phyloP scores from a whole-genome alignment of 1,140 invertebrate species.

The Piezodorus guildinii region DNA sequence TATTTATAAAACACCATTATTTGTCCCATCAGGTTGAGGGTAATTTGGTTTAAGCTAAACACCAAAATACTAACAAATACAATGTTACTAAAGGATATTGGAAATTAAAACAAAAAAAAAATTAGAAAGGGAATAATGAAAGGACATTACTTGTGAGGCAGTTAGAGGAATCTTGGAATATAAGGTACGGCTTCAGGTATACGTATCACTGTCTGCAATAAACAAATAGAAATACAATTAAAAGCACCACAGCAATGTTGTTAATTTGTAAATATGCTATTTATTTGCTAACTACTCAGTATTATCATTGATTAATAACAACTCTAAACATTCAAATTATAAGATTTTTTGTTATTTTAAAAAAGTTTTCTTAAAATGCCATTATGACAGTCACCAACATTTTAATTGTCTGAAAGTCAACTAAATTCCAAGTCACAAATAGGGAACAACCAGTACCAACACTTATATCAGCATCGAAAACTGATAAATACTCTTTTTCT shows the following conservation, averaged over 20 bases:
- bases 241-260: too few relatives aligned
- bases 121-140: not conserved
- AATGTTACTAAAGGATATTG: not conserved
- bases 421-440: too few relatives aligned
- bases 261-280: too few relatives aligned
- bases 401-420: too few relatives aligned
- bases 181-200: conserved; percentile 5
- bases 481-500: too few relatives aligned
- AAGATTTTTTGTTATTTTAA: too few relatives aligned
- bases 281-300: not conserved
- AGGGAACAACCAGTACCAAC: too few relatives aligned
- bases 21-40: not conserved
- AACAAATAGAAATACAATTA: conserved; percentile 1
- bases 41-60: not conserved
- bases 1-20: not conserved
- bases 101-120: not conserved
- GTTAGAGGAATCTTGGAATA: conserved; percentile 11
- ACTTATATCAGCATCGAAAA: too few relatives aligned
- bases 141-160: not conserved
- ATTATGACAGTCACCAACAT: too few relatives aligned
- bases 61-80: not conserved
- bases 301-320: too few relatives aligned
- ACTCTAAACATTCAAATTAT: too few relatives aligned
- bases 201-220: conserved; percentile 4
- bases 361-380: too few relatives aligned